Evolutionary conservation across 2,113 vertebrate genomes (phyloP).

Genomic region (Camarhynchus parvulus): DNA sequence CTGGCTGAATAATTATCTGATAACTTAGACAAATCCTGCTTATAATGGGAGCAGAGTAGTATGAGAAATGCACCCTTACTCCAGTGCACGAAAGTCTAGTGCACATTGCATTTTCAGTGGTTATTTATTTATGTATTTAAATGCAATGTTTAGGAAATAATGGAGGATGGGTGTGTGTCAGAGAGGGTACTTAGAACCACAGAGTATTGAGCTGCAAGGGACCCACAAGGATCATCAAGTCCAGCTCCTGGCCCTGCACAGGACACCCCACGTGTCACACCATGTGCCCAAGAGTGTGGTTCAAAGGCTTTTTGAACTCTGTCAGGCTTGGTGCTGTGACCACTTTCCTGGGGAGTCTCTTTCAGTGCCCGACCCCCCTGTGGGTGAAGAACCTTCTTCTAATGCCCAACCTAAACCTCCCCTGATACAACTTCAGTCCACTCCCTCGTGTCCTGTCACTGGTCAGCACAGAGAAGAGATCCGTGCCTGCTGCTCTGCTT

Average conservation of each 20-base stretch:
- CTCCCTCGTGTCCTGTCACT: neutral
- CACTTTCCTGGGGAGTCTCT: neutral
- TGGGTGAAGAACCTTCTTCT: neutral
- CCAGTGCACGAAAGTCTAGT: neutral
- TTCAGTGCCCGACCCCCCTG: neutral
- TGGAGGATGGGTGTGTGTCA: neutral
- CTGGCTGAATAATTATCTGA: neutral
- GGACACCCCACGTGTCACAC: neutral
- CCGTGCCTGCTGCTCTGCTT: neutral
- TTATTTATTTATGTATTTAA: neutral
- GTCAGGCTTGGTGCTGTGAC: neutral
- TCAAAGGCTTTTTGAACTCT: neutral
- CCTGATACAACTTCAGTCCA: neutral
- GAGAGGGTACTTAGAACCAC: neutral
- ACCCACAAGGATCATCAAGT: neutral
- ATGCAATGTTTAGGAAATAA: neutral
- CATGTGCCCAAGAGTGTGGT: rapidly evolving
- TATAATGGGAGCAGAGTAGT: neutral
- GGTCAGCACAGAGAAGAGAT: neutral
- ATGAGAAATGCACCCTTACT: neutral
- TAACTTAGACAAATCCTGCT: neutral
- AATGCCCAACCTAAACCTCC: neutral
- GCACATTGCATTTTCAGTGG: neutral
- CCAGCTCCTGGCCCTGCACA: neutral
- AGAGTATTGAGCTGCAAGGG: neutral